These are phyloP conservation scores for Dynastes grantii DNA, from an alignment of 2,888 invertebrate species.

Conservation along the genomic window DNA sequence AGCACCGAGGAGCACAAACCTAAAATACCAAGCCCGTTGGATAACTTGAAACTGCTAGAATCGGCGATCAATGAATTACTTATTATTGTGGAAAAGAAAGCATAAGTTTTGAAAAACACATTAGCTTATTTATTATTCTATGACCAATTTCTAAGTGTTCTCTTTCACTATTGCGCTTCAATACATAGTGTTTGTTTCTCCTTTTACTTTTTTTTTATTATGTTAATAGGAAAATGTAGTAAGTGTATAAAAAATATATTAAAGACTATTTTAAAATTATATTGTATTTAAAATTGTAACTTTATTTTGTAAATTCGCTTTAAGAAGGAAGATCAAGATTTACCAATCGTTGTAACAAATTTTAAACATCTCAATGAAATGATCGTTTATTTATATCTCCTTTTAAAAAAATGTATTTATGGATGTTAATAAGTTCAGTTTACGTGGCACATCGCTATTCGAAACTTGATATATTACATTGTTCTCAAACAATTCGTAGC, in stretches of 20 bases:
- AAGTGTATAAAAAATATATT: constrained; percentile 52
- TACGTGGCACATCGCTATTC: constrained; percentile 25
- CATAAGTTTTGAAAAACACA: constrained; percentile 58
- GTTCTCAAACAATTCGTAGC: constrained; percentile 49
- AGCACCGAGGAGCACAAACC: constrained; percentile 61
- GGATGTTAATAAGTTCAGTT: constrained; percentile 5
- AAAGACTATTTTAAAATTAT: constrained; percentile 50
- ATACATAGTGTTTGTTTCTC: constrained; percentile 39
- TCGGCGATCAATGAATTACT: constrained; percentile 68
- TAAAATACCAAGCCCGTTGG: constrained; percentile 59
- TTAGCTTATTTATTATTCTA: constrained; percentile 54
- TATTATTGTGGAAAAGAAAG: constrained; percentile 67
- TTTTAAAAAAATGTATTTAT: neutral
- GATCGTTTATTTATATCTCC: neutral
- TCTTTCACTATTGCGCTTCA: constrained; percentile 53
- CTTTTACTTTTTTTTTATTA: constrained; percentile 42
- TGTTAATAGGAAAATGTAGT: constrained; percentile 53
- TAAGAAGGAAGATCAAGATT: constrained; percentile 25
- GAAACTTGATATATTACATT: constrained; percentile 50
- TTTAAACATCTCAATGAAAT: constrained; percentile 38
- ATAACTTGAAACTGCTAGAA: constrained; percentile 66
- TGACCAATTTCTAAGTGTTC: constrained; percentile 59
- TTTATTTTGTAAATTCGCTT: constrained; percentile 45
- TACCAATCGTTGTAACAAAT: constrained; percentile 45
- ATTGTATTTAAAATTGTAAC: constrained; percentile 42